Conservation (phyloP, 2,113 vertebrate species). For the Eleginops maclovinus region DNA sequence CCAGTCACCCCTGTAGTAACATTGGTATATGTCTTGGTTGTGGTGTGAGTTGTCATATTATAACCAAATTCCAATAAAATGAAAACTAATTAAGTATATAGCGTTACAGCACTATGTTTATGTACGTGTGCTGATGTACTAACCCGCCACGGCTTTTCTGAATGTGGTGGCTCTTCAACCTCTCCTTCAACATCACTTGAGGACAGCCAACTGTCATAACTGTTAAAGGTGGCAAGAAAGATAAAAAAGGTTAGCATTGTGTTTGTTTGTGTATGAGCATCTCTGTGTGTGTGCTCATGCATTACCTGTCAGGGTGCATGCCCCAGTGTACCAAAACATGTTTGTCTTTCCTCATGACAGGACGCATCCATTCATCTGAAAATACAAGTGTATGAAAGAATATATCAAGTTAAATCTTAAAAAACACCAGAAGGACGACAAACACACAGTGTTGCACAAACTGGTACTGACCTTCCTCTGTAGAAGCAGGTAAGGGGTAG, state of each 20-base stretch:
- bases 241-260: neutral
- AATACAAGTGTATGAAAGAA: slow-evolving; percentile 21
- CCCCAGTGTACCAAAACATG: slow-evolving; percentile 97
- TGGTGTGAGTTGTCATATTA: no score
- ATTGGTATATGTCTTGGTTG: no score
- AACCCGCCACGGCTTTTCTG: slow-evolving; percentile 93
- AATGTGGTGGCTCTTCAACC: slow-evolving; percentile 90
- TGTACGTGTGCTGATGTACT: slow-evolving; percentile 38
- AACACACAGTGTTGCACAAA: neutral
- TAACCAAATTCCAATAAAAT: neutral
- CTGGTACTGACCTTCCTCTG: slow-evolving; percentile 89
- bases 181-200: slow-evolving; percentile 90
- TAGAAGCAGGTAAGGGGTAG: slow-evolving; percentile 85
- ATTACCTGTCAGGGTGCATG: slow-evolving; percentile 88
- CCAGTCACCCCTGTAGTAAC: no score
- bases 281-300: neutral
- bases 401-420: neutral
- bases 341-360: slow-evolving; percentile 92
- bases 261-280: neutral
- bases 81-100: neutral
- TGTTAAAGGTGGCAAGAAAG: slow-evolving; percentile 55
- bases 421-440: neutral
- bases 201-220: slow-evolving; percentile 95
- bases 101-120: neutral
- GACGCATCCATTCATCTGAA: slow-evolving; percentile 96